Conservation (phyloP, 1,140 invertebrate genomes). For the Orius laevigatus region DNA sequence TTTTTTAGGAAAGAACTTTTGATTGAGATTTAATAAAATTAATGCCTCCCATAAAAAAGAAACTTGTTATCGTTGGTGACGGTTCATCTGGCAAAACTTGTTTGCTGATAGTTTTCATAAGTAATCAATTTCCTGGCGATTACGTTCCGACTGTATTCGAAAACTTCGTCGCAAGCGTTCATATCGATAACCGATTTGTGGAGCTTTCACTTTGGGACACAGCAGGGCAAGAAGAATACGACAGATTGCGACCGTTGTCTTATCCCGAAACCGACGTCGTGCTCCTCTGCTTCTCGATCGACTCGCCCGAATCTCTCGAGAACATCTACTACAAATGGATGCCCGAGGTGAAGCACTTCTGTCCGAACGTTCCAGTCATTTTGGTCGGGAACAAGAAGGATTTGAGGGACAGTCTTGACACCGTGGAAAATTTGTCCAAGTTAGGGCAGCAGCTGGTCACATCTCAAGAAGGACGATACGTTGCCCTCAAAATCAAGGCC, state of each 20-base stretch:
- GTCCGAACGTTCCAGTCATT: slow-evolving; percentile 92
- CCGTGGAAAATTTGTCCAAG: slow-evolving; percentile 89
- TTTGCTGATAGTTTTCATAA: slow-evolving; percentile 91
- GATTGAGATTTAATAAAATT: too few relatives aligned
- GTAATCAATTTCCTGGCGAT: slow-evolving; percentile 95
- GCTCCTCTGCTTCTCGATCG: slow-evolving; percentile 92
- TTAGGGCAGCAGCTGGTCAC: slow-evolving; percentile 64
- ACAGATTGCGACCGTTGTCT: slow-evolving; percentile 83
- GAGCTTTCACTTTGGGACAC: slow-evolving; percentile 95
- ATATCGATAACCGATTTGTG: slow-evolving; percentile 88
- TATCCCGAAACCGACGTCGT: slow-evolving; percentile 98
- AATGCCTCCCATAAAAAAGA: slow-evolving; percentile 49
- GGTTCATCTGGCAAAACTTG: slow-evolving; percentile 98
- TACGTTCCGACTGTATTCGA: slow-evolving; percentile 98
- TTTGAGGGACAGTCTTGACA: slow-evolving; percentile 87
- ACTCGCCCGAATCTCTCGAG: slow-evolving; percentile 88
- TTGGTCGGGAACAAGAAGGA: slow-evolving; percentile 92
- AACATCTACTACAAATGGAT: slow-evolving; percentile 97
- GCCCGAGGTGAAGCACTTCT: slow-evolving; percentile 93
- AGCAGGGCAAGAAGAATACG: slow-evolving; percentile 96
- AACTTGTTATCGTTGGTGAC: slow-evolving; percentile 97
- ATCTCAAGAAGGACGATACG: slow-evolving; percentile 83
- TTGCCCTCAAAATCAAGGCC: slow-evolving; percentile 94
- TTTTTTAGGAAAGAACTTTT: too few relatives aligned
- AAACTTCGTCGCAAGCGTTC: slow-evolving; percentile 94